Evolutionary conservation across 1,140 invertebrate species (phyloP).

Genomic region (Cryptotermes secundus): DNA sequence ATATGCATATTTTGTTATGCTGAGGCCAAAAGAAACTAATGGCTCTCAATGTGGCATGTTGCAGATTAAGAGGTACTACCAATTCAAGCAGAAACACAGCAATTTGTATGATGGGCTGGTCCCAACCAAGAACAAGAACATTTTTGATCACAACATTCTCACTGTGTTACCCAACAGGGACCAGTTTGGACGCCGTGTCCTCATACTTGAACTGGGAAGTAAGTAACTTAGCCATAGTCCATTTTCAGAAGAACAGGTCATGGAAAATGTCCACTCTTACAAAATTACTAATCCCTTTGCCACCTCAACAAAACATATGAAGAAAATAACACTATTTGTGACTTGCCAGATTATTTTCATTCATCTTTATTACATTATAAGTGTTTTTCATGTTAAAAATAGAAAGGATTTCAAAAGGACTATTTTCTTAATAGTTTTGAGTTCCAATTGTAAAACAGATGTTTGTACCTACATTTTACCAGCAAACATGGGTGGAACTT

Average conservation of each 20-base stretch:
- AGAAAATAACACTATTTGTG: too few relatives aligned
- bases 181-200: conserved; percentile 68
- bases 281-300: neutral
- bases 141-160: conserved; percentile 75
- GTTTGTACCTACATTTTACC: too few relatives aligned
- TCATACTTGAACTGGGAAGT: conserved; percentile 78
- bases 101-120: conserved; percentile 68
- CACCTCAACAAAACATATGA: too few relatives aligned
- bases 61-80: conserved; percentile 75
- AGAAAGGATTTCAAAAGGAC: too few relatives aligned
- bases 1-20: too few relatives aligned
- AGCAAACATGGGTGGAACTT: too few relatives aligned
- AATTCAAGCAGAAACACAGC: conserved; percentile 73
- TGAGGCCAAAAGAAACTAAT: too few relatives aligned
- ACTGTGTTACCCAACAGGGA: conserved; percentile 74
- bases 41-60: conserved; percentile 36
- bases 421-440: too few relatives aligned
- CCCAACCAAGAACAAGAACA: conserved; percentile 70
- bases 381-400: too few relatives aligned
- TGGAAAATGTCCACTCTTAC: neutral
- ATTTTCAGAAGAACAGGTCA: neutral
- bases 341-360: too few relatives aligned
- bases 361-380: too few relatives aligned
- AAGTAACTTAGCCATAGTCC: conserved; percentile 50
- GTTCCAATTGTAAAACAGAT: too few relatives aligned